phyloP scores from a whole-genome alignment of 2,113 vertebrate species.

The Condylura cristata region DNA sequence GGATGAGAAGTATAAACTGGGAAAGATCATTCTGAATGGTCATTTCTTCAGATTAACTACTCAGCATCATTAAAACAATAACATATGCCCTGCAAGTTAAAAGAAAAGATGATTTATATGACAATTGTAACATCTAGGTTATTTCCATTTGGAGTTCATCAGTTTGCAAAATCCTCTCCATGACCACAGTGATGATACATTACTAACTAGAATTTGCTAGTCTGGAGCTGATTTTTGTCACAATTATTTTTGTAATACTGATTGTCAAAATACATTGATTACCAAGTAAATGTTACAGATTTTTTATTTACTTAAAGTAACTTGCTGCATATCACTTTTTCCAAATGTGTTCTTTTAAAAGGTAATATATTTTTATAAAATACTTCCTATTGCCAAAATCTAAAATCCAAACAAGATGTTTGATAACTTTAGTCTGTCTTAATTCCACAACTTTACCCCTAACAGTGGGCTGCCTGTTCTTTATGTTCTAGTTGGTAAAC shows the following conservation, averaged over 20 bases:
- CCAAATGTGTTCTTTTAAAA: neutral
- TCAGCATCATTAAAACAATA: neutral
- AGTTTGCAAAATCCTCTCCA: neutral
- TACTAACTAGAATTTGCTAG: neutral
- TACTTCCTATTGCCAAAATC: neutral
- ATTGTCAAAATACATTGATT: neutral
- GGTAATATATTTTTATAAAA: slow-evolving; percentile 5
- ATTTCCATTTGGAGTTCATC: neutral
- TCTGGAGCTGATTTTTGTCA: neutral
- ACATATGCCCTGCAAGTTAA: neutral
- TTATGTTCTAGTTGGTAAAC: neutral
- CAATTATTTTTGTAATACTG: neutral
- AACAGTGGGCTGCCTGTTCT: neutral
- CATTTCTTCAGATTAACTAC: neutral
- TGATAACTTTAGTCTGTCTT: neutral
- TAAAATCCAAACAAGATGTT: neutral
- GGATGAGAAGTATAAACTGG: neutral
- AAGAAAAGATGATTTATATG: neutral
- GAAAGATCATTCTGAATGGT: neutral
- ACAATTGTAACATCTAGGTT: neutral
- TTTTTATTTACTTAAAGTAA: neutral
- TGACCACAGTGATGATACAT: neutral
- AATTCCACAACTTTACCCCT: neutral
- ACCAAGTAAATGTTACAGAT: neutral
- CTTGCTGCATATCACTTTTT: neutral